Evolutionary conservation across 1,140 invertebrate species (phyloP).

Genomic region (Lepidurus apus): DNA sequence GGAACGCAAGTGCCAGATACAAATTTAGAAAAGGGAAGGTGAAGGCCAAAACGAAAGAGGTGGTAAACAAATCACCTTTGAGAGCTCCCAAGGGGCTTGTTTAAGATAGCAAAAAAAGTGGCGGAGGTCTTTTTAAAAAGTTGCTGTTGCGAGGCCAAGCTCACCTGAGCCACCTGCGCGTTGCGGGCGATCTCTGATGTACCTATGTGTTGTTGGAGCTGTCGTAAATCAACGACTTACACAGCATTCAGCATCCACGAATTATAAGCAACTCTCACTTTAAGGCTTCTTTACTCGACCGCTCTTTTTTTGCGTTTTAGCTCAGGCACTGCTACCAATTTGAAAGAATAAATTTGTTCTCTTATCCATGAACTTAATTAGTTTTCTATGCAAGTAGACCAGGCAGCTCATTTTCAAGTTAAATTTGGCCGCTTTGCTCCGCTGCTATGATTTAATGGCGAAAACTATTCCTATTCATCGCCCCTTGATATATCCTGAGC

Average conservation of each 20-base stretch:
- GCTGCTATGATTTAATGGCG: no score
- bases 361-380: not conserved
- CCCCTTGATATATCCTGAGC: no score
- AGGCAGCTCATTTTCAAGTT: not conserved
- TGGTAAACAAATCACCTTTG: slow-evolving; percentile 19
- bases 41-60: slow-evolving; percentile 13
- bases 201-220: not conserved
- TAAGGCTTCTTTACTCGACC: not conserved
- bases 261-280: not conserved
- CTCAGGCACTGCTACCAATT: not conserved
- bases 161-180: not conserved
- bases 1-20: no score
- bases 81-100: not conserved
- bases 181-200: slow-evolving; percentile 4
- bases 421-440: not conserved
- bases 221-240: slow-evolving; percentile 2
- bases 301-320: not conserved
- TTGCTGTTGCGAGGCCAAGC: not conserved
- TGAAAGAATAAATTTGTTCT: not conserved
- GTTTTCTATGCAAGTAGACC: not conserved
- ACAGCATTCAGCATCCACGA: not conserved
- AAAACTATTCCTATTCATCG: no score
- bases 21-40: not conserved
- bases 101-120: slow-evolving; percentile 12
- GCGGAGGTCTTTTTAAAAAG: not conserved